A percentile compares a stretch with the other conserved stretches of the same genome.
phyloP scores from a whole-genome alignment of 2,888 invertebrate genomes.

The Meteorus cinctellus region DNA sequence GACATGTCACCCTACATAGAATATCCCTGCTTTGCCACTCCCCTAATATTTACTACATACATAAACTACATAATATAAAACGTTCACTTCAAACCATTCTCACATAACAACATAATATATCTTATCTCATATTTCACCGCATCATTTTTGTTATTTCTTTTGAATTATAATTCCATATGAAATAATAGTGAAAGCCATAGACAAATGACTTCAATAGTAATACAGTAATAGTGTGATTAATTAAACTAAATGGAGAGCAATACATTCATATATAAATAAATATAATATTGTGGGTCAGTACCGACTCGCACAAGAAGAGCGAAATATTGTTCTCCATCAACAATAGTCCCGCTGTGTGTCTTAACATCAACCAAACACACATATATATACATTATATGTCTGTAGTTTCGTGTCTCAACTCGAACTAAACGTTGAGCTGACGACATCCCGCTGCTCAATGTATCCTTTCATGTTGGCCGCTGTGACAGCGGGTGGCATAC shows the following conservation, averaged over 20 bases:
- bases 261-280: conserved; percentile 1
- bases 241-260: conserved; percentile 26
- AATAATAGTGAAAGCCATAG: conserved; percentile 7
- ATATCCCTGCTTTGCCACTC: conserved; percentile 6
- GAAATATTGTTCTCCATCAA: conserved; percentile 52
- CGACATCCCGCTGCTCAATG: conserved; percentile 70
- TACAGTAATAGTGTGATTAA: conserved; percentile 29
- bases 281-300: conserved; percentile 37
- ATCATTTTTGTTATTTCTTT: not conserved
- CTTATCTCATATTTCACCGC: not conserved
- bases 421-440: conserved; percentile 59
- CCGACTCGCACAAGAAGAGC: conserved; percentile 41
- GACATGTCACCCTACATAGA: conserved; percentile 14
- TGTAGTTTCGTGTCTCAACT: conserved; percentile 44
- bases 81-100: not conserved
- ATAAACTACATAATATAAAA: conserved; percentile 9
- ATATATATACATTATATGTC: conserved; percentile 19
- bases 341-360: conserved; percentile 47
- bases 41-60: conserved; percentile 3
- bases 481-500: conserved; percentile 67
- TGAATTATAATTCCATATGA: not conserved
- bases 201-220: conserved; percentile 24
- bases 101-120: not conserved
- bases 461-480: conserved; percentile 70
- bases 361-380: conserved; percentile 38